Conservation (phyloP, 2,888 invertebrate genomes). For the Synanthedon tipuliformis region DNA sequence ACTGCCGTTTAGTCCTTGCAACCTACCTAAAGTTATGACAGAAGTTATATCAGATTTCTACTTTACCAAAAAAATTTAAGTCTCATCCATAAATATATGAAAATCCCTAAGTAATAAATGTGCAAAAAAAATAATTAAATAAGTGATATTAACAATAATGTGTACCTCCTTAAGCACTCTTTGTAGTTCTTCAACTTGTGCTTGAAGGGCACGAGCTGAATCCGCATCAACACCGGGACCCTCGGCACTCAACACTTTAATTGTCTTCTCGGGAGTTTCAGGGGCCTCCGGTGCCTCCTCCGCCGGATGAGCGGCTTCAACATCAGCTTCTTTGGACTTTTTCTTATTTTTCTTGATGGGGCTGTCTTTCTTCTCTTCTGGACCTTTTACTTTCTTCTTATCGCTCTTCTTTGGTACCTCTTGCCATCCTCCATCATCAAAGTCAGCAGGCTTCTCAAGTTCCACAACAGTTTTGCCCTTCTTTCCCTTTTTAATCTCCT, state of each 20-base stretch:
- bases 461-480: constrained; percentile 65
- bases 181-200: constrained; percentile 59
- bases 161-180: constrained; percentile 58
- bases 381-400: constrained; percentile 76
- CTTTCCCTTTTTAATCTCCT: constrained; percentile 72
- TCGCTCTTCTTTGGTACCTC: constrained; percentile 77
- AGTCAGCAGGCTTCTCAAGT: constrained; percentile 77
- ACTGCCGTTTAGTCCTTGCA: too few species aligned
- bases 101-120: too few species aligned
- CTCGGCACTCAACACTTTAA: constrained; percentile 51
- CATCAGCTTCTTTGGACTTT: constrained; percentile 54
- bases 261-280: constrained; percentile 46
- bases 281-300: constrained; percentile 38
- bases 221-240: constrained; percentile 55
- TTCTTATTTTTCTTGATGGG: constrained; percentile 56
- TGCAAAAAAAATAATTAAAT: too few species aligned
- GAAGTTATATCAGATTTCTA: too few species aligned
- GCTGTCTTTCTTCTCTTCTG: constrained; percentile 67
- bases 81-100: too few species aligned
- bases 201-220: constrained; percentile 51
- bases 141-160: background rate
- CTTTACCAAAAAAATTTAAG: too few species aligned
- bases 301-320: constrained; percentile 32
- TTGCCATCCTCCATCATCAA: constrained; percentile 83
- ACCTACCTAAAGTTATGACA: too few species aligned